phyloP scores from a whole-genome alignment of 1,140 invertebrate species.

The Calosoma granatense region DNA sequence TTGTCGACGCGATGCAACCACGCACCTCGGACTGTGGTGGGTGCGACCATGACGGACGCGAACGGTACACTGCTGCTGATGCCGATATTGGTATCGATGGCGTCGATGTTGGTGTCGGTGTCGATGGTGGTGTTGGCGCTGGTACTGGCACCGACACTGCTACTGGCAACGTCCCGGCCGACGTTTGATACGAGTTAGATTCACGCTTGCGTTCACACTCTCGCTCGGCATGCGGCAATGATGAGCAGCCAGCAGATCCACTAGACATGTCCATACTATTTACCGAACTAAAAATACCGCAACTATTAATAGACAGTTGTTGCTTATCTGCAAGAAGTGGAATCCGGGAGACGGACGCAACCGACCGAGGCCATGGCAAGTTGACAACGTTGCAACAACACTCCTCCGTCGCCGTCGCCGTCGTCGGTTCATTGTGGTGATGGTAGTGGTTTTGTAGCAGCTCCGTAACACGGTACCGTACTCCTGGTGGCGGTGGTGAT shows the following conservation, averaged over 20 bases:
- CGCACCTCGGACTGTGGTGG: slow-evolving; percentile 11
- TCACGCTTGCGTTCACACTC: too few species aligned
- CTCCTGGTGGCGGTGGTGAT: slow-evolving; percentile 32
- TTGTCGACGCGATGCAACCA: slow-evolving; percentile 23
- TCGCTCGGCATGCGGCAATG: slow-evolving; percentile 36
- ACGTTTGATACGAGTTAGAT: slow-evolving; percentile 18
- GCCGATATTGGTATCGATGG: background rate
- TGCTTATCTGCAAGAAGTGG: slow-evolving; percentile 22
- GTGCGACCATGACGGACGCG: background rate
- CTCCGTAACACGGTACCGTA: slow-evolving; percentile 31
- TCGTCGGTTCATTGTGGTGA: background rate
- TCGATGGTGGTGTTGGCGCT: background rate
- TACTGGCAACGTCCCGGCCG: slow-evolving; percentile 20
- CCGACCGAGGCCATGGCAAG: background rate
- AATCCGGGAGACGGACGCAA: slow-evolving; percentile 23
- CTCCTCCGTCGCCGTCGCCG: background rate
- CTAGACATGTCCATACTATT: slow-evolving; percentile 34
- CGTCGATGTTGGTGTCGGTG: background rate
- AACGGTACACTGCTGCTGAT: background rate
- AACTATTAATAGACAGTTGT: slow-evolving; percentile 31
- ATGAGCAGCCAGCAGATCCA: slow-evolving; percentile 40
- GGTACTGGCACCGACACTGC: background rate
- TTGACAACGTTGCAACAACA: background rate
- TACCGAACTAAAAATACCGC: slow-evolving; percentile 35
- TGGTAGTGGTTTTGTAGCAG: slow-evolving; percentile 5